A percentile compares a stretch with the other conserved stretches of the same genome.
These are phyloP conservation scores for Lasioglossum morio DNA, from an alignment of 2,888 invertebrate species.

Conservation along the genomic window DNA sequence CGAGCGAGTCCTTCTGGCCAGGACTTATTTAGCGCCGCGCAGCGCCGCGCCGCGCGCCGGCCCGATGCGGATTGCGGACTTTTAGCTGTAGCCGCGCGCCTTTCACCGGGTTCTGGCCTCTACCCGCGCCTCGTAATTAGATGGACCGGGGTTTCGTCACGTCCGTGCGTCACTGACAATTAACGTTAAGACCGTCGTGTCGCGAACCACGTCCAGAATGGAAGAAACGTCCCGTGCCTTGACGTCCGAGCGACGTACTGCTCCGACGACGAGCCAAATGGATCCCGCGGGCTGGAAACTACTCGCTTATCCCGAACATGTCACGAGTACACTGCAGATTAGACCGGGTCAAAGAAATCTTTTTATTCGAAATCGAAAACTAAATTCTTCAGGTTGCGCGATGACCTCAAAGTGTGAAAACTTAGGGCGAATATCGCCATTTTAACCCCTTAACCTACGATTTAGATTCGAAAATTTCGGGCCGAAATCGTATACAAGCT, in stretches of 20 bases:
- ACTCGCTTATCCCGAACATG: neutral
- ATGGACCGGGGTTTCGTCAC: constrained; percentile 50
- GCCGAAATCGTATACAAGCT: too few species aligned
- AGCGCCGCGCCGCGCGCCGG: too few species aligned
- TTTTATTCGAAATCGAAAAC: too few species aligned
- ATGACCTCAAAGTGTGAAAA: too few species aligned
- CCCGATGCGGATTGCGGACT: constrained; percentile 43
- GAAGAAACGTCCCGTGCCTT: constrained; percentile 11
- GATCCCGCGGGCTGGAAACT: neutral
- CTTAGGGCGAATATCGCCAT: too few species aligned
- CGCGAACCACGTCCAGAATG: neutral
- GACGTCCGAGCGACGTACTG: neutral
- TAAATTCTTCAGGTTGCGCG: too few species aligned
- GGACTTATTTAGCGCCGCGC: constrained; percentile 56
- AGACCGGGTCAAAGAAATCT: too few species aligned
- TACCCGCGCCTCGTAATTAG: constrained; percentile 59
- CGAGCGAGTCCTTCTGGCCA: constrained; percentile 49
- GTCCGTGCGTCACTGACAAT: constrained; percentile 47
- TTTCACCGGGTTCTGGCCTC: constrained; percentile 53
- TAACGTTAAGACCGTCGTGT: constrained; percentile 42
- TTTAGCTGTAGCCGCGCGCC: constrained; percentile 58
- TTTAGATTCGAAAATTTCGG: too few species aligned
- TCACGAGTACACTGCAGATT: too few species aligned
- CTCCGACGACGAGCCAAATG: neutral
- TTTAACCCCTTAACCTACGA: too few species aligned